Base-by-base conservation (phyloP, 2,888 invertebrate genomes). In the Idaea biselata region DNA sequence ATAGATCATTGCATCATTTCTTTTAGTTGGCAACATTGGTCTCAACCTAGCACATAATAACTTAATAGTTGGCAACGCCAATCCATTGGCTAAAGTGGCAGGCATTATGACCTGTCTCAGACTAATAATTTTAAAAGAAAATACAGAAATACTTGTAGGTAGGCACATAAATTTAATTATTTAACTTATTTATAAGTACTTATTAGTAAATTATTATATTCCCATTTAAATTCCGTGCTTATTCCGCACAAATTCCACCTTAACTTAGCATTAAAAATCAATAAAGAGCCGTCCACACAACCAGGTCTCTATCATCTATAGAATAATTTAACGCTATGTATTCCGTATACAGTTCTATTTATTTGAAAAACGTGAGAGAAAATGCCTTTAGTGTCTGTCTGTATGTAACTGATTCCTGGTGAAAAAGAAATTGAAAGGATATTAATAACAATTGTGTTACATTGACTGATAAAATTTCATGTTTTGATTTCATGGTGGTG, bases 281-380 rank as follows among this genome's bases (percentile, higher is more conserved):
- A 76, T 78, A 78, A 69, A 67, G 71, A 69, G 69, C 68, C 66
- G 58, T 64, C 63, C 68, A 59, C 63, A 63, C 73, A 60, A 66
- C 74, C 72, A 80, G 80, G 80, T 80, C 79, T 78, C 74, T 75
- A 73, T 71, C 68, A 72, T 68, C 66, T 64, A 72, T 60, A 73
- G 76, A 74, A 78, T 83, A 83, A 84, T 80, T 66, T 61, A 72
- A 78, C 80, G 70, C 79, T 84, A 81, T 76, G 79, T 81, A 84
- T 83, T 81, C 84, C 73, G 65, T 60, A 61, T 72, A 75, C 74
- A 69, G 60, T 55, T 62, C 61, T 62, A 57, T 66, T 62, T 63
- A 66, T 56, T 58, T 63, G 55, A 16, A 63, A 70, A 62, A 80
- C 84, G 84, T 84, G 83, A 83, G 79, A 68, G 83, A 83, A 83